Conservation (phyloP, 2,113 vertebrate species). For the zebrafish (Danio rerio) region DNA sequence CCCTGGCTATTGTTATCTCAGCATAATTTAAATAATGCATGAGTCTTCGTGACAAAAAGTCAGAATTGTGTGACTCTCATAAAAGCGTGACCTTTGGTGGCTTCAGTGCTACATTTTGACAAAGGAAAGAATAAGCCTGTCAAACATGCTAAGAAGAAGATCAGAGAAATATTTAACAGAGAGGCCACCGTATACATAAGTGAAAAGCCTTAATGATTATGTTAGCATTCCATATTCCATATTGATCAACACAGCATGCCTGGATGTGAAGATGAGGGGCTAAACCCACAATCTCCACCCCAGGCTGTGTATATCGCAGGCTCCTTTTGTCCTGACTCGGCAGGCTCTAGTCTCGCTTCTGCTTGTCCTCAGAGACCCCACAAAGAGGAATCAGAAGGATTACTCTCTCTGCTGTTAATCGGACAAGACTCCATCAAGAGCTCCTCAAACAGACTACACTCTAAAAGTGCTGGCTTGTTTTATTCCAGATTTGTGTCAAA, state of each 20-base stretch:
- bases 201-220: constrained; percentile 34
- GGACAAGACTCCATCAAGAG: constrained; percentile 28
- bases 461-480: too few species aligned
- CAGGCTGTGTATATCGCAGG: constrained; percentile 43
- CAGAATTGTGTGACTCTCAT: constrained; percentile 26
- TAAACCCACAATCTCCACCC: constrained; percentile 47
- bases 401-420: not conserved
- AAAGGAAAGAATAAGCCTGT: constrained; percentile 35
- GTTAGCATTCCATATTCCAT: constrained; percentile 46
- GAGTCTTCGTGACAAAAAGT: constrained; percentile 26
- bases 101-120: constrained; percentile 3
- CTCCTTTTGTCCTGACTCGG: constrained; percentile 45
- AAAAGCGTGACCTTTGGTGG: constrained; percentile 41
- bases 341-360: constrained; percentile 26
- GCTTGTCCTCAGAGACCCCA: constrained; percentile 28
- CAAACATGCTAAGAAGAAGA: constrained; percentile 13
- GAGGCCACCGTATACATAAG: constrained; percentile 22
- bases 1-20: not conserved
- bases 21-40: not conserved
- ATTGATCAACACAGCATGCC: constrained; percentile 43
- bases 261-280: constrained; percentile 45
- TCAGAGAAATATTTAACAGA: constrained; percentile 9
- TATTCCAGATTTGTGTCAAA: too few species aligned
- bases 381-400: constrained; percentile 34
- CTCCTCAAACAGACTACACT: not conserved